phyloP scores from a whole-genome alignment of 2,113 vertebrate species.

The Alaudala cheleensis region DNA sequence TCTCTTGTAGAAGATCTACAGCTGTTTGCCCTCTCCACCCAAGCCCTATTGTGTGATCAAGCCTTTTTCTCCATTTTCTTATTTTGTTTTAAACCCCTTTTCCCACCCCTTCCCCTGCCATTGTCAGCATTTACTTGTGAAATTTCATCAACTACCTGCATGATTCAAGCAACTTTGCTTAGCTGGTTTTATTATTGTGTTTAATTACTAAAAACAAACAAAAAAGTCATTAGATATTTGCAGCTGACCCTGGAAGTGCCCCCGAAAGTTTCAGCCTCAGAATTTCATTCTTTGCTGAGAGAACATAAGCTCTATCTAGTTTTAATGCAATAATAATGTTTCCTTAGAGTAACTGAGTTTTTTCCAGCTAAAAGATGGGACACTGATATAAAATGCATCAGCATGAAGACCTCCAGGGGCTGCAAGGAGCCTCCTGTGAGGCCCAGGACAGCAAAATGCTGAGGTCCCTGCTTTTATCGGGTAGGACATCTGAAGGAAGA shows the following conservation, averaged over 20 bases:
- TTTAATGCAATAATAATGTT: neutral
- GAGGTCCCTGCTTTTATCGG: neutral
- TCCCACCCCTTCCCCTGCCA: accelerated
- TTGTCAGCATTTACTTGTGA: neutral
- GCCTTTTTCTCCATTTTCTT: neutral
- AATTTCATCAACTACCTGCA: neutral
- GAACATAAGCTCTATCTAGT: neutral
- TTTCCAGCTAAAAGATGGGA: neutral
- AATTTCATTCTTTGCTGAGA: neutral
- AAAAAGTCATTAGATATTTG: neutral
- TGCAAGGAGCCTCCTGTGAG: neutral
- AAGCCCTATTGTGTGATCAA: neutral
- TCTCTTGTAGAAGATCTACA: neutral
- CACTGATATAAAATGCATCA: neutral
- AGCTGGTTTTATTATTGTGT: neutral
- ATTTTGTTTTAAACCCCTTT: neutral
- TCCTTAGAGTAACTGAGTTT: neutral
- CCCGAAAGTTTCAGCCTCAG: neutral
- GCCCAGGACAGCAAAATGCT: neutral
- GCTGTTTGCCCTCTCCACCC: neutral
- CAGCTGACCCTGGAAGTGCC: neutral
- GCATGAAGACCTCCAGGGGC: neutral
- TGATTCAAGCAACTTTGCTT: neutral
- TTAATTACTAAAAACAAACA: neutral
- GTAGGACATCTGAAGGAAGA: neutral